Evolutionary conservation across 2,888 invertebrate genomes (phyloP), one percentile per base, ranked within the genome.

Genomic region (Agrilus cyanescens): DNA sequence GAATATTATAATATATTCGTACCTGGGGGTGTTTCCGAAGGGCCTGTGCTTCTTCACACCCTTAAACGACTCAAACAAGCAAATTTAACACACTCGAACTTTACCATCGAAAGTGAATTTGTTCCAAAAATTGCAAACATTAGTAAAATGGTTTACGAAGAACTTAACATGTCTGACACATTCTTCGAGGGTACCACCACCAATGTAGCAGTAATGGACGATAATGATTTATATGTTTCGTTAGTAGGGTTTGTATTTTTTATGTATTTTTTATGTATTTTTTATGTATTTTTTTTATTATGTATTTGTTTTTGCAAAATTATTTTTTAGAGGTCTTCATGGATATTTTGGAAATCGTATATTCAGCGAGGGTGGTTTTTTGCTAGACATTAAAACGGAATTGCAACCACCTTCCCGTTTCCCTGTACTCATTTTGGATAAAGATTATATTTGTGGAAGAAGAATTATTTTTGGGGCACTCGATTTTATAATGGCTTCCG

Each of bases 161-260:
- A 61, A 40, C 52, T 54, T 13, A 59, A 62, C 38, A 46, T 62
- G n/a, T 56, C 51, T 12, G 39, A 40, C 12, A 53, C 54, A 41
- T 66, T 57, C 47, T 63, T 64, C 39, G 57, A 61, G 47, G 70
- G 69, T 48, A 68, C 65, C 42, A 71, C 75, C 41, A 72, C 78
- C 5, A 78, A 76, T 46, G 69, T 83, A 30, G 77, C 78, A 33
- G 76, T 74, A 38, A 73, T 79, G 47, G 84, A 84, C 64, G 68
- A 70, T 43, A 62, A 70, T 52, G 83, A 82, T 57, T 71, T 75
- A 34, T 83, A 83, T 65, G 74, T 79, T 34, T 77, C 82, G 8
- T 66, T 80, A 42, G 73, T 80, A 49, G 78, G 76, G 83, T 83
- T 61, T 70, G 75, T 65, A 46, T 44, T 33, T 45, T 43, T 47